Conservation (phyloP, 2,113 vertebrate genomes). For the Loxodonta africana region DNA sequence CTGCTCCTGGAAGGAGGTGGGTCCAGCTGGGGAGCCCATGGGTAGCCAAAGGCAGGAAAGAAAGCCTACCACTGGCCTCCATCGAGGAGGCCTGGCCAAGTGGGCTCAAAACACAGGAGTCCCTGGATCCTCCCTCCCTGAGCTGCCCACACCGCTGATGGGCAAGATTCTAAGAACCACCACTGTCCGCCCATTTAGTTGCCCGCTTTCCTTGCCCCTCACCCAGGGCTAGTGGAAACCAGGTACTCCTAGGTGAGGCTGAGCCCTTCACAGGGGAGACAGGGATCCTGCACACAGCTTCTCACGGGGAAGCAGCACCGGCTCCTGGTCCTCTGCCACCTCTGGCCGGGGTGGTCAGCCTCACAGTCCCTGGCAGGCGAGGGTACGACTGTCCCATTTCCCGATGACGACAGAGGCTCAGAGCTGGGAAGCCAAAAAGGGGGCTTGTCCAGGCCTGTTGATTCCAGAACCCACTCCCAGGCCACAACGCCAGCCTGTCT, state of each 20-base stretch:
- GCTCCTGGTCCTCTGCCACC: too few species aligned
- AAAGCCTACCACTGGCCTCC: not conserved
- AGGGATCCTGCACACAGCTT: not conserved
- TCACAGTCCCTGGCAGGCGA: not conserved
- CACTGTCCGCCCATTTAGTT: rapidly evolving
- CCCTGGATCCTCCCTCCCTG: too few species aligned
- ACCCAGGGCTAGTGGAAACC: not conserved
- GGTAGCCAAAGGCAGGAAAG: not conserved
- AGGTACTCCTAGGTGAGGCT: not conserved
- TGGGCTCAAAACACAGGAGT: too few species aligned
- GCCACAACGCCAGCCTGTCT: too few species aligned
- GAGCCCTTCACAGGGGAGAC: not conserved
- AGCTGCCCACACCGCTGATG: not conserved
- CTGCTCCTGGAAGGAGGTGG: rapidly evolving
- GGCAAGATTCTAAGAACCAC: not conserved
- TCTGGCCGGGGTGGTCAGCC: too few species aligned
- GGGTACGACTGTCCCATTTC: rapidly evolving
- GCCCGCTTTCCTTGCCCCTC: not conserved
- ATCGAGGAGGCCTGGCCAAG: not conserved
- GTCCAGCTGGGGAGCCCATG: not conserved
- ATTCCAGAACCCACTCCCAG: not conserved
- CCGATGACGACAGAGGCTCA: not conserved
- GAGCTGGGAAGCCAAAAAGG: not conserved
- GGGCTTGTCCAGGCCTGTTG: too few species aligned
- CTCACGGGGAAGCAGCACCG: too few species aligned